Evolutionary conservation across 2,113 vertebrate genomes (phyloP).

Genomic region (Saguinus midas): DNA sequence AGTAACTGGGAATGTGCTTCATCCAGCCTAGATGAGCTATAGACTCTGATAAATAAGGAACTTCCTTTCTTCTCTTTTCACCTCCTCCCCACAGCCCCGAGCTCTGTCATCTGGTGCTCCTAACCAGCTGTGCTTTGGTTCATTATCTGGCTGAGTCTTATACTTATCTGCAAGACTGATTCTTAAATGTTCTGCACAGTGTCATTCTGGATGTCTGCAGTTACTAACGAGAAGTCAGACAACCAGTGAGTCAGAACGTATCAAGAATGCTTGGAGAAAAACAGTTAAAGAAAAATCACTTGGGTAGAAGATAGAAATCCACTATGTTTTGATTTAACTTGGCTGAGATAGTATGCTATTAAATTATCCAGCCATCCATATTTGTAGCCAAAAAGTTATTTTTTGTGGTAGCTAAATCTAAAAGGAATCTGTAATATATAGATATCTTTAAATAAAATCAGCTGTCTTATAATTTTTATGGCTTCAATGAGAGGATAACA

Average conservation of each 20-base stretch:
- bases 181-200: neutral
- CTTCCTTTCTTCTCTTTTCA: neutral
- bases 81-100: accelerated
- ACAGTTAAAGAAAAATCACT: constrained; percentile 49
- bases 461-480: constrained; percentile 72
- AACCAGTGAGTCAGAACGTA: neutral
- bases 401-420: constrained; percentile 67
- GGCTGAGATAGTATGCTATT: constrained; percentile 59
- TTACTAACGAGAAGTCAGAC: constrained; percentile 1
- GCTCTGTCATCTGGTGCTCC: neutral
- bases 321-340: constrained; percentile 72
- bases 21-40: neutral
- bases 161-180: neutral
- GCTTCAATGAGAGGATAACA: constrained; percentile 61
- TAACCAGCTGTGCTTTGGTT: neutral
- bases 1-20: neutral
- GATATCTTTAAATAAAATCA: constrained; percentile 76
- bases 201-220: neutral
- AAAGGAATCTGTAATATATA: constrained; percentile 71
- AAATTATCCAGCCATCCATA: constrained; percentile 65
- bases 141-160: neutral
- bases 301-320: constrained; percentile 47
- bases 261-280: constrained; percentile 7
- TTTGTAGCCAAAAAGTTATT: constrained; percentile 67
- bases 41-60: neutral